Base-by-base conservation (phyloP, 2,888 invertebrate species). In the Entomobrya proxima region DNA sequence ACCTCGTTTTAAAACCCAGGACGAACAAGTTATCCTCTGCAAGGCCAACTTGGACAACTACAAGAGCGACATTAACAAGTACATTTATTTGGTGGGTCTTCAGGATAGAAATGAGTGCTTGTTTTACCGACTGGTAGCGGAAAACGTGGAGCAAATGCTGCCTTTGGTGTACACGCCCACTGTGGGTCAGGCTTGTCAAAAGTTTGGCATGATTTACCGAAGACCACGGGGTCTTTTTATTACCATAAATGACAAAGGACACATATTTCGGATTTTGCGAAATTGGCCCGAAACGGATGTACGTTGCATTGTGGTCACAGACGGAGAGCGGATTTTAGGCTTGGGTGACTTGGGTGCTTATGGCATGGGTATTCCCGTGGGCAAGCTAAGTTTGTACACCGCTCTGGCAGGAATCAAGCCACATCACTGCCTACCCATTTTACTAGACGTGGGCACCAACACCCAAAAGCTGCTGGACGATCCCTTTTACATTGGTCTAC, bases 311-410 rank as follows among this genome's bases (percentile, higher is more conserved):
- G 98, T 98, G 11, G 98, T 99, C 55, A 99, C 99, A 0, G 99
- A 99, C 92, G 99, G 99, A 18, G 99, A 99, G 92, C 94, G 99
- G 80, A 99, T 99, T 92, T 93, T 99, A 81, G 99, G 99, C 4
- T 93, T 99, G 78, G 99, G 99, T 2, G 99, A 99, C 92, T 93
- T 99, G 88, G 99, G 99, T 9, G 98, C 97, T 3, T 96, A 97
- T 91, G 99, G 99, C 37, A 99, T 99, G 98, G 99, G 99, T 69
- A 99, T 99, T 91, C 99, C 99, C 0, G 95, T 98, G 55, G 99
- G 99, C 88, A 99, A 99, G 93, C 93, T 99, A 89, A 95, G 98
- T 3, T 93, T 99, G 9, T 99, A 99, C 93, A 98, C 99, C 4
- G 99, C 98, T 0, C 93, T 99, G 85, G 99, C 98, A 30, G 98